phyloP scores from a whole-genome alignment of 2,888 invertebrate species.

The Cephalotes varians region DNA sequence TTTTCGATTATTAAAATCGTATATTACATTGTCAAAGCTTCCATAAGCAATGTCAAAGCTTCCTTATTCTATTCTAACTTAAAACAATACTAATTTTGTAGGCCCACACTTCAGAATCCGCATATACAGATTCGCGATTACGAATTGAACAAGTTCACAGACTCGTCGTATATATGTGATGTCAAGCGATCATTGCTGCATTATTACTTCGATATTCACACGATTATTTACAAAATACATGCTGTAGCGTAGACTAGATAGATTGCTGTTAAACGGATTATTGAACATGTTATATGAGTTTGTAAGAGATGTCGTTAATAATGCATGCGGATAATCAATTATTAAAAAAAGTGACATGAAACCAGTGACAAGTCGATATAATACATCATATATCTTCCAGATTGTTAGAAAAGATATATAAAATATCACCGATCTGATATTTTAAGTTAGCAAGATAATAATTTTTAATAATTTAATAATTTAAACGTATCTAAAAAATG shows the following conservation, averaged over 20 bases:
- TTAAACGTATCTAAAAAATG: background rate
- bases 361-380: background rate
- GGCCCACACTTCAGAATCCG: background rate
- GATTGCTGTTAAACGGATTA: constrained; percentile 25
- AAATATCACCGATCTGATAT: background rate
- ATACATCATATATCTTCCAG: background rate
- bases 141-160: background rate
- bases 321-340: background rate
- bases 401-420: background rate
- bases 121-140: constrained; percentile 2
- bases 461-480: background rate
- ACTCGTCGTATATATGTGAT: background rate
- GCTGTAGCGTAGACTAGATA: constrained; percentile 38
- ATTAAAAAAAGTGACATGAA: constrained; percentile 13
- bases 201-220: constrained; percentile 10
- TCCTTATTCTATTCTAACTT: constrained; percentile 6
- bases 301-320: background rate
- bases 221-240: constrained; percentile 47
- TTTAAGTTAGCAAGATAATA: background rate
- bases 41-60: too few relatives aligned
- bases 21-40: constrained; percentile 30
- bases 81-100: background rate
- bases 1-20: background rate
- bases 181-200: background rate
- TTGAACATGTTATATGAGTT: background rate